phyloP scores from a whole-genome alignment of 2,888 invertebrate genomes.

The Sipha maydis region DNA sequence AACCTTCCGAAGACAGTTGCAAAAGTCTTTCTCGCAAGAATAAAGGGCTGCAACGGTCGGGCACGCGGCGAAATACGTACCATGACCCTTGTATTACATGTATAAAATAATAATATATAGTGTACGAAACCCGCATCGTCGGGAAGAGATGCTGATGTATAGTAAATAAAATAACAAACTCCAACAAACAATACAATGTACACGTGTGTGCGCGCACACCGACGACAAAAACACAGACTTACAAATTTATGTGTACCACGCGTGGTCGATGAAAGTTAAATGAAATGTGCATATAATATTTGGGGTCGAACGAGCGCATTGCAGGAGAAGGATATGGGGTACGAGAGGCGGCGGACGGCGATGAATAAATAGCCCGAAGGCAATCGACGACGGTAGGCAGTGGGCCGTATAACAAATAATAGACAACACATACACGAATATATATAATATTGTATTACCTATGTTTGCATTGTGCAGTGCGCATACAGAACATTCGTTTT shows the following conservation, averaged over 20 bases:
- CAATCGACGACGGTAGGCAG: neutral
- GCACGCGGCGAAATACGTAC: neutral
- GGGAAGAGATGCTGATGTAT: neutral
- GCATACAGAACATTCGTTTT: neutral
- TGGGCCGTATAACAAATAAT: conserved; percentile 8
- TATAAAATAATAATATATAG: neutral
- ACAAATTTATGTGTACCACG: neutral
- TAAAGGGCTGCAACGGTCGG: neutral
- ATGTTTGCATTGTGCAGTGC: neutral
- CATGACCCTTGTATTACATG: neutral
- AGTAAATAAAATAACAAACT: conserved; percentile 26
- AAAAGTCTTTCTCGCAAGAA: neutral
- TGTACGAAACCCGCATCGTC: neutral
- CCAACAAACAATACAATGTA: neutral
- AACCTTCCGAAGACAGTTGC: neutral
- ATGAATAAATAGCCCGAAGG: conserved; percentile 34
- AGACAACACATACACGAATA: neutral
- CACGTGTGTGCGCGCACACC: neutral
- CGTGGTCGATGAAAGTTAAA: conserved; percentile 26
- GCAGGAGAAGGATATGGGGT: neutral
- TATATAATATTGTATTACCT: neutral
- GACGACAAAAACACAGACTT: conserved; percentile 12
- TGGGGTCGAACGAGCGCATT: neutral
- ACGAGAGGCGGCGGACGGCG: neutral
- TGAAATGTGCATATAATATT: conserved; percentile 2